Evolutionary conservation across 2,113 vertebrate genomes (phyloP).

Genomic region (Otis tarda): DNA sequence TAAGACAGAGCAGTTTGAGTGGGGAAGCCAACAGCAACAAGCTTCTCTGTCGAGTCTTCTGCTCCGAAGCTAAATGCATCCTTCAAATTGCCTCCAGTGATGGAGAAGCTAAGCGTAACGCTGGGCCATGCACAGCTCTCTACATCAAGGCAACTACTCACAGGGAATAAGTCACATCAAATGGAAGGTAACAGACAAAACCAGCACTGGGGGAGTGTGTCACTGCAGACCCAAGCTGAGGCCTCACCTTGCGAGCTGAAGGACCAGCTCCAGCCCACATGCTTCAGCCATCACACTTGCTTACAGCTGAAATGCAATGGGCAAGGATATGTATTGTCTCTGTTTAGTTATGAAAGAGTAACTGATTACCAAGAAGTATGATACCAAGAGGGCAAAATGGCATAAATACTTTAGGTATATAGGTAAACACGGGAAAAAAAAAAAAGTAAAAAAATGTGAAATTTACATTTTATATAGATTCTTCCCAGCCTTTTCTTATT

Average conservation of each 20-base stretch:
- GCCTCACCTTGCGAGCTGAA: neutral
- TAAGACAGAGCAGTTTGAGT: neutral
- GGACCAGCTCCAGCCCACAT: neutral
- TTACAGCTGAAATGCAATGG: accelerated
- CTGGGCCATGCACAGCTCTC: accelerated
- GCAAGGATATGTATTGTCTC: neutral
- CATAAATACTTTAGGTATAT: neutral
- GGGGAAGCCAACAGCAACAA: neutral
- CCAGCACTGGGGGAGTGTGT: accelerated
- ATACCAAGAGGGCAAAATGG: neutral
- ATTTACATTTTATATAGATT: neutral
- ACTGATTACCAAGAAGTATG: neutral
- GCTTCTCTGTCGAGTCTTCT: neutral
- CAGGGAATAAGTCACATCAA: neutral
- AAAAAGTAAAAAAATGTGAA: too few relatives aligned
- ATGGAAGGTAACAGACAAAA: neutral
- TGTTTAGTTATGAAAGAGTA: neutral
- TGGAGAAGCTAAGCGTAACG: accelerated
- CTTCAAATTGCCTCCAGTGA: neutral
- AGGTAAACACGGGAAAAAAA: neutral
- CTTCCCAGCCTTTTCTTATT: neutral
- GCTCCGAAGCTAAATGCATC: neutral
- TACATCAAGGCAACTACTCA: neutral
- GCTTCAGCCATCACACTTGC: neutral
- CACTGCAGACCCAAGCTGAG: neutral